Evolutionary conservation across 2,113 vertebrate genomes (phyloP), one percentile per base, ranked within the genome.

Genomic region (Stercorarius parasiticus): DNA sequence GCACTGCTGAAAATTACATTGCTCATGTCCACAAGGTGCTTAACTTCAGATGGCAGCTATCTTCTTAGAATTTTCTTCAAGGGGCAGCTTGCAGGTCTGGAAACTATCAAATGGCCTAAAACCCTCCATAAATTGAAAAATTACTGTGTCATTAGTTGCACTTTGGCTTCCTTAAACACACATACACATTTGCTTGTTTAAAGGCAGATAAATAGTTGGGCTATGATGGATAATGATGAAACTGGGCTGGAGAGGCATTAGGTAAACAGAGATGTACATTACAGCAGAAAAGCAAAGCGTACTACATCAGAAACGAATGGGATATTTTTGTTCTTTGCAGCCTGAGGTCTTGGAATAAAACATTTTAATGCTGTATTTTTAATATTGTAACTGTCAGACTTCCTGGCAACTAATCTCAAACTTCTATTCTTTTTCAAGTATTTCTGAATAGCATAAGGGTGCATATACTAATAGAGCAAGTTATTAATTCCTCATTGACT

Each of bases 401-500:
- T 95, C 76, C 74, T 92, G 91, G 82, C 81, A 96, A 87, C 79
- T 76, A 53, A 77, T 89, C 55, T 80, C 29, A 82, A 42, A 32
- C 79, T 96, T 87, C 89, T 88, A 86, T 90, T 93, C 72, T 95
- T 94, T 95, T 66, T 85, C 32, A 91, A 86, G 36, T 86, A 76
- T 97, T 96, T 95, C 77, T 95, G 40, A 90, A 78, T 93, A 97
- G 81, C 69, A 38, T 91, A 85, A 95, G 70, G 82, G 81, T 47
- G 11, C 4, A 1, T 90, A 42, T 64, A 23, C 84, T 92, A 72
- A 93, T 95, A 90, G 83, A 84, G 29, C 72, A 97, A 73, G 49
- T 84, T 67, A 74, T 86, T 23, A 90, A 88, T 91, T 95, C 50
- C 13, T 32, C 43, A 26, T 84, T 82, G 62, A 91, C 91, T 93